Base-by-base conservation (phyloP, 2,797 vertebrate genomes). In the Sebastes nivosus region DNA sequence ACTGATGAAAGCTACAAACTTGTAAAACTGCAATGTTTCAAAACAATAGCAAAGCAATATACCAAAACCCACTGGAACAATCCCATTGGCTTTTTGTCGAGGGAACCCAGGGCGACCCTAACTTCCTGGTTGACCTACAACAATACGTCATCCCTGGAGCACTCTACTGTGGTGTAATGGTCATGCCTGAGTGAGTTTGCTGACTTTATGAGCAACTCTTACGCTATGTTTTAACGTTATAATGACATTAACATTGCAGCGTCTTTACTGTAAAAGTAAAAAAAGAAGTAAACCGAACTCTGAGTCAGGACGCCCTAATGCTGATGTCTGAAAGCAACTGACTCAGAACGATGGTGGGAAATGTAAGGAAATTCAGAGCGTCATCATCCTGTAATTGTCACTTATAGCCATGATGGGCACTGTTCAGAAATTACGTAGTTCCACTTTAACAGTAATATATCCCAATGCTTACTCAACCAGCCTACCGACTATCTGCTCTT, bases 321-420 rank as follows among this genome's bases (percentile, higher is more conserved):
- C n/a, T 27, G 11, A 36, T 3, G 22, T 70, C 30, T 38, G 9
- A 25, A 55, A 13, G 20, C n/a, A 46, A 32, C 55, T 42, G 69
- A 60, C 70, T 52, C 70, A 61, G 46, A 29, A 29, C 5, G 22
- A 61, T 22, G 18, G 61, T 7, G n/a, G 58, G 20, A 50, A 61
- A 50, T 46, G 11, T 18, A 27, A 2, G 14, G 18, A 25, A 11
- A 32, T 60, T 60, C 5, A 20, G 42, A 16, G 14, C 38, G 0
- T 42, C 38, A 42, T 42, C 38, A 42, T 42, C 38, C 38, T 18
- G 38, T 42, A 42, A 42, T 0, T 42, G 38, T 42, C 38, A 42
- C 6, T 42, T 42, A 18, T 50, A 18, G 0, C 2, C 18, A 1
- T 20, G 46, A 50, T 50, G 46, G 3, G 1, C 16, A 20, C 7